phyloP scores from a whole-genome alignment of 2,113 vertebrate genomes.

The Phylloscopus whistleri region DNA sequence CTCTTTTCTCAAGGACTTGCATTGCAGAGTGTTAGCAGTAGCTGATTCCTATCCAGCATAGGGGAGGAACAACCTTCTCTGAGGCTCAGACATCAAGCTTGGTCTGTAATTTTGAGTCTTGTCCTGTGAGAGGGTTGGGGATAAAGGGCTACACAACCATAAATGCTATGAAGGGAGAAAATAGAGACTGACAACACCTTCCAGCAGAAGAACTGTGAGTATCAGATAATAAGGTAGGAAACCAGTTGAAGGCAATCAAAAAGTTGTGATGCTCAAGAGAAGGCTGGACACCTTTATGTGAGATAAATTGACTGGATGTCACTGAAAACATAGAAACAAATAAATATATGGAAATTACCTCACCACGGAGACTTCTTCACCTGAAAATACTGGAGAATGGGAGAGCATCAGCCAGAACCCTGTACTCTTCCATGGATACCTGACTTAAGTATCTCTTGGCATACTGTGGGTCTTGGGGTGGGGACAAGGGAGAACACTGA shows the following conservation, averaged over 20 bases:
- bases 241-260: not conserved
- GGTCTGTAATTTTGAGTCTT: not conserved
- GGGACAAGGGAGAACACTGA: fast-evolving
- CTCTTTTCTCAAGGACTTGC: not conserved
- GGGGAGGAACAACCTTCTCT: not conserved
- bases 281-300: not conserved
- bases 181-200: not conserved
- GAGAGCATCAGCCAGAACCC: not conserved
- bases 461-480: not conserved
- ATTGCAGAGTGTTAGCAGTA: not conserved
- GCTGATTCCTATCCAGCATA: not conserved
- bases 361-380: not conserved
- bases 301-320: not conserved
- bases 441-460: not conserved
- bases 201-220: not conserved
- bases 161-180: not conserved
- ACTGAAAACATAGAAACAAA: not conserved
- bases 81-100: not conserved
- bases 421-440: not conserved
- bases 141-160: not conserved
- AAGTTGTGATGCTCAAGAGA: not conserved
- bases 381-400: not conserved
- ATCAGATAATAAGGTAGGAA: not conserved
- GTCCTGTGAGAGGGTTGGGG: not conserved
- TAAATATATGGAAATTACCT: not conserved